Percentiles rank a stretch among this genome's conserved stretches.
These are phyloP conservation scores for Chirona hameri DNA, from an alignment of 2,888 invertebrate genomes.

Conservation along the genomic window DNA sequence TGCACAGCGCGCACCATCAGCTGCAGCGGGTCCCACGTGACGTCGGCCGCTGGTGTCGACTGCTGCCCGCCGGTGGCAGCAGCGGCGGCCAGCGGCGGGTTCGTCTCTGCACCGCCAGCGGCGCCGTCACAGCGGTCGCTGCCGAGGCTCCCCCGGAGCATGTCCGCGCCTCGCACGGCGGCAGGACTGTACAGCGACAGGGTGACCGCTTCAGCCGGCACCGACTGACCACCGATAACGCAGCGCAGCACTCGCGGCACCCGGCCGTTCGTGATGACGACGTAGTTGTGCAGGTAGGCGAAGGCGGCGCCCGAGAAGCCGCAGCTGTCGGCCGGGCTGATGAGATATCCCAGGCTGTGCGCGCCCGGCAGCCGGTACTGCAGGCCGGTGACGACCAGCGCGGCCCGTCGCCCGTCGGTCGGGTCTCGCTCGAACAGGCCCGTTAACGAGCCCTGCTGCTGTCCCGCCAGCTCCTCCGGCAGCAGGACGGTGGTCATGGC, in stretches of 20 bases:
- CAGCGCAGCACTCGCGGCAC: conserved; percentile 8
- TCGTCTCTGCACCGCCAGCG: no score
- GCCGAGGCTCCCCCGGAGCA: background rate
- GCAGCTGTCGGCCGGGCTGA: background rate
- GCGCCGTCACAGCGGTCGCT: no score
- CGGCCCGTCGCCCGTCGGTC: background rate
- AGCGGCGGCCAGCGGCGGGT: no score
- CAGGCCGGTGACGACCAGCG: background rate
- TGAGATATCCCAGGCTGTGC: background rate
- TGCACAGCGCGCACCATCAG: background rate
- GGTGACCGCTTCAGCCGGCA: background rate
- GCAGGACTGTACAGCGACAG: background rate
- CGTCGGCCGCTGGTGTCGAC: background rate
- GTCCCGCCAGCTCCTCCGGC: conserved; percentile 1
- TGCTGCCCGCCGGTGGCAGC: no score
- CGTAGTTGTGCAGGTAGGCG: conserved; percentile 7
- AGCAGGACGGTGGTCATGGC: conserved; percentile 22
- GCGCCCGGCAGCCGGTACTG: background rate
- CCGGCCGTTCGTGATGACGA: background rate
- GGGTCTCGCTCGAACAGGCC: background rate
- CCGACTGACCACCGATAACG: background rate
- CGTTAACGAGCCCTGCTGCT: conserved; percentile 1
- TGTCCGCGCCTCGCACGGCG: background rate
- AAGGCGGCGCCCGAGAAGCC: background rate
- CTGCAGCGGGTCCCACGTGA: conserved; percentile 5